Percentiles rank a stretch among this genome's conserved stretches.
phyloP scores from a whole-genome alignment of 2,888 invertebrate genomes.

The Ennomos erosarius region DNA sequence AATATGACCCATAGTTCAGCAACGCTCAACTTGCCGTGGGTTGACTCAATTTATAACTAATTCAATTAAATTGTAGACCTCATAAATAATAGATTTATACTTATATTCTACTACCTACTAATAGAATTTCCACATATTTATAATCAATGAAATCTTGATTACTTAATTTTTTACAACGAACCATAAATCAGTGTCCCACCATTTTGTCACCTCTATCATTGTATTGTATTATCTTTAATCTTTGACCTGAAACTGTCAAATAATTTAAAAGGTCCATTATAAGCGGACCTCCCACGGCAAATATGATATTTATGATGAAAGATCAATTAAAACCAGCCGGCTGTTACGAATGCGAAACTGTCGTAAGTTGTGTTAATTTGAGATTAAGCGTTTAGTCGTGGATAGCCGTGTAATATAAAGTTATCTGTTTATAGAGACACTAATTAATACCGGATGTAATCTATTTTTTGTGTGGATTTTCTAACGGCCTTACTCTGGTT shows the following conservation, averaged over 20 bases:
- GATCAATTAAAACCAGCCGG: constrained; percentile 35
- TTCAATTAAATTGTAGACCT: constrained; percentile 5
- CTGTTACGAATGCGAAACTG: constrained; percentile 28
- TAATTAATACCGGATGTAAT: too few relatives aligned
- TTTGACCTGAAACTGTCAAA: constrained; percentile 51
- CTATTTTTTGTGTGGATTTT: too few relatives aligned
- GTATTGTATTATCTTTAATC: constrained; percentile 48
- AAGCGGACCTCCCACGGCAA: constrained; percentile 38
- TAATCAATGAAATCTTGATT: constrained; percentile 18
- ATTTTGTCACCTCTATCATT: constrained; percentile 50
- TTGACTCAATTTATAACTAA: constrained; percentile 8
- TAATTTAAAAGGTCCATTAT: constrained; percentile 41
- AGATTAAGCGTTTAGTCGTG: constrained; percentile 4
- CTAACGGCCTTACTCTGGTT: too few relatives aligned
- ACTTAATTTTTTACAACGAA: constrained; percentile 12
- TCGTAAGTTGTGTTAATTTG: constrained; percentile 29
- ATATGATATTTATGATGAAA: constrained; percentile 37
- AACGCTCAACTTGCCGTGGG: constrained; percentile 2
- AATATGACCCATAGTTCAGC: neutral
- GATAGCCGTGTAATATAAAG: too few relatives aligned
- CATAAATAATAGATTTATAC: constrained; percentile 13
- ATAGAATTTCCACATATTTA: constrained; percentile 10
- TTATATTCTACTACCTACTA: neutral
- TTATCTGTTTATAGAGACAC: too few relatives aligned
- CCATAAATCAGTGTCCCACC: constrained; percentile 52